These are phyloP conservation scores for Malthinus flaveolus DNA, from an alignment of 2,888 invertebrate genomes.

Conservation along the genomic window DNA sequence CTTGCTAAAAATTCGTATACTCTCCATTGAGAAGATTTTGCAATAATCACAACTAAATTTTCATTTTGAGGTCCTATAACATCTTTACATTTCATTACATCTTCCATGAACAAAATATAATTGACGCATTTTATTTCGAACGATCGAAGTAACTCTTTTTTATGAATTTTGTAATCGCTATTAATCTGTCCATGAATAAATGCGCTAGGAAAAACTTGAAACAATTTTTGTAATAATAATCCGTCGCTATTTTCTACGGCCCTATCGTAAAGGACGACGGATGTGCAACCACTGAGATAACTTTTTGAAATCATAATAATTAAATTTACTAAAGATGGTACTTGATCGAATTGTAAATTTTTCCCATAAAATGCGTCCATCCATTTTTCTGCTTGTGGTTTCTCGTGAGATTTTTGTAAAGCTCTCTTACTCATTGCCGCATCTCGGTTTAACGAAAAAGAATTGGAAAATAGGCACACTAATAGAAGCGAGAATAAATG, in stretches of 20 bases:
- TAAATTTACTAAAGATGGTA: conserved; percentile 63
- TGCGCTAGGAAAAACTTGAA: conserved; percentile 60
- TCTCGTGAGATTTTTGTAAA: conserved; percentile 51
- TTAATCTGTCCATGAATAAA: conserved; percentile 67
- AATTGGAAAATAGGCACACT: not conserved
- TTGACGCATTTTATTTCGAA: conserved; percentile 60
- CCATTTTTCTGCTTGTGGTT: conserved; percentile 49
- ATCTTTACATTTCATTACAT: conserved; percentile 62
- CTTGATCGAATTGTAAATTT: conserved; percentile 53
- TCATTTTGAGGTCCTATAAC: conserved; percentile 65
- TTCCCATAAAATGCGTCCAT: conserved; percentile 45
- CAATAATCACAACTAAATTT: conserved; percentile 68
- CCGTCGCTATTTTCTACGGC: conserved; percentile 61
- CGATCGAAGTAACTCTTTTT: conserved; percentile 54
- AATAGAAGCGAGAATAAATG: not conserved
- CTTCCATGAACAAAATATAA: conserved; percentile 69
- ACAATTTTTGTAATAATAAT: conserved; percentile 61
- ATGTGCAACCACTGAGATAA: conserved; percentile 67
- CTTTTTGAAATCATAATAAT: conserved; percentile 62
- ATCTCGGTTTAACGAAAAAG: not conserved
- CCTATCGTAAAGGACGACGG: conserved; percentile 69
- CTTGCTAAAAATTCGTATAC: conserved; percentile 71
- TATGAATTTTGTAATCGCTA: conserved; percentile 55
- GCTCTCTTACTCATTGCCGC: conserved; percentile 41
- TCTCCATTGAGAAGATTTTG: conserved; percentile 75